These are phyloP conservation scores for Condylostylus longicornis DNA, from an alignment of 1,140 invertebrate species.

Conservation along the genomic window DNA sequence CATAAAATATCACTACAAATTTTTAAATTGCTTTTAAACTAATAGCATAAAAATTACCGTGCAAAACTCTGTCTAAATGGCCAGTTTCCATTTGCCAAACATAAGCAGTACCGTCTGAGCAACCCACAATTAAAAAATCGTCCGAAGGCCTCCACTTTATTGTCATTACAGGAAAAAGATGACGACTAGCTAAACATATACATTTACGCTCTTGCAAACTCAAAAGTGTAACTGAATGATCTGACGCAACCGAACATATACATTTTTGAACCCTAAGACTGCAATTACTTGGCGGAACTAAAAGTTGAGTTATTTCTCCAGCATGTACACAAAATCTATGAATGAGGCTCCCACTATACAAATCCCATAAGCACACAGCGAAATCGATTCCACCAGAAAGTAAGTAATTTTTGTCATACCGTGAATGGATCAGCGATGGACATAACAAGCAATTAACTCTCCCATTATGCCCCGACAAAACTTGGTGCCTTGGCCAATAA, in stretches of 20 bases:
- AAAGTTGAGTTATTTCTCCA: slow-evolving; percentile 75
- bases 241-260: slow-evolving; percentile 91
- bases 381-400: slow-evolving; percentile 96
- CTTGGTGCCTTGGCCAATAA: slow-evolving; percentile 80
- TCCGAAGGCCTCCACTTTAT: slow-evolving; percentile 96
- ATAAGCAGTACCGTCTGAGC: slow-evolving; percentile 92
- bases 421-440: slow-evolving; percentile 78
- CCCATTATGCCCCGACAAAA: slow-evolving; percentile 80
- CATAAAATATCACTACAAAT: neutral
- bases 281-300: slow-evolving; percentile 84
- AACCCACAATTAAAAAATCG: slow-evolving; percentile 97
- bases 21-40: too few relatives aligned
- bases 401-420: slow-evolving; percentile 83
- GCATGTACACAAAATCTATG: slow-evolving; percentile 96
- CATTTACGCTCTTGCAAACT: slow-evolving; percentile 89
- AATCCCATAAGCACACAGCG: slow-evolving; percentile 93
- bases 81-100: slow-evolving; percentile 99
- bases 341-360: slow-evolving; percentile 74
- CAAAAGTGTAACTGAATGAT: slow-evolving; percentile 90
- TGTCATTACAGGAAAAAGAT: slow-evolving; percentile 87
- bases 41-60: slow-evolving; percentile 39
- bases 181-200: slow-evolving; percentile 85
- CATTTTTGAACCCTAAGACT: slow-evolving; percentile 84
- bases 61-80: slow-evolving; percentile 87
- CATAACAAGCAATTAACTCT: slow-evolving; percentile 91